Evolutionary conservation across 2,797 vertebrate genomes (phyloP).

Genomic region (Gallinago stenura): DNA sequence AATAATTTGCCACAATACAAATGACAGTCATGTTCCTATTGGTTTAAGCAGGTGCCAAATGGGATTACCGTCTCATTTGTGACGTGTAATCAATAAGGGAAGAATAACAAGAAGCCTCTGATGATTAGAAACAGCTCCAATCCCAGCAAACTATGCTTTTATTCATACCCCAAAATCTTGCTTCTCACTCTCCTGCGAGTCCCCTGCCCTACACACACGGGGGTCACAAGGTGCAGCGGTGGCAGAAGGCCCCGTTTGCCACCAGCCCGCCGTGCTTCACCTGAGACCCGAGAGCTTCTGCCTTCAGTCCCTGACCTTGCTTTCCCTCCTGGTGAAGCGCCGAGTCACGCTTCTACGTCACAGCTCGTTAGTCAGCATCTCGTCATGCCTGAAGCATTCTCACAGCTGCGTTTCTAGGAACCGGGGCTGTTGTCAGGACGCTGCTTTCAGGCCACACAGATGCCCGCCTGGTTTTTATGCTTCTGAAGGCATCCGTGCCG

Average conservation of each 20-base stretch:
- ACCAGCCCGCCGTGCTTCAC: not conserved
- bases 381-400: not conserved
- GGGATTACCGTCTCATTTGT: not conserved
- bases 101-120: not conserved
- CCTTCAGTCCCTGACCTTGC: not conserved
- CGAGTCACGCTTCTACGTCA: not conserved
- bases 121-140: not conserved
- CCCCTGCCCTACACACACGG: not conserved
- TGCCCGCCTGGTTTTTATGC: not conserved
- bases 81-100: not conserved
- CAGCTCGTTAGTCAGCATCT: not conserved
- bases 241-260: fast-evolving
- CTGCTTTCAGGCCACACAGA: not conserved
- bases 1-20: not conserved
- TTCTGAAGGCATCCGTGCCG: not conserved
- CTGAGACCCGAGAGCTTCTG: not conserved
- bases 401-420: not conserved
- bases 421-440: not conserved
- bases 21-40: not conserved
- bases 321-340: not conserved
- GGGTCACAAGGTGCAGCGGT: fast-evolving
- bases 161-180: not conserved
- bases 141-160: not conserved
- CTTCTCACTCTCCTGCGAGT: not conserved
- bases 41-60: not conserved